A percentile compares a stretch with the other conserved stretches of the same genome.
Evolutionary conservation across 92 coral and sea anemone genomes (phyloP).

Genomic region (Plumapathes pennacea): DNA sequence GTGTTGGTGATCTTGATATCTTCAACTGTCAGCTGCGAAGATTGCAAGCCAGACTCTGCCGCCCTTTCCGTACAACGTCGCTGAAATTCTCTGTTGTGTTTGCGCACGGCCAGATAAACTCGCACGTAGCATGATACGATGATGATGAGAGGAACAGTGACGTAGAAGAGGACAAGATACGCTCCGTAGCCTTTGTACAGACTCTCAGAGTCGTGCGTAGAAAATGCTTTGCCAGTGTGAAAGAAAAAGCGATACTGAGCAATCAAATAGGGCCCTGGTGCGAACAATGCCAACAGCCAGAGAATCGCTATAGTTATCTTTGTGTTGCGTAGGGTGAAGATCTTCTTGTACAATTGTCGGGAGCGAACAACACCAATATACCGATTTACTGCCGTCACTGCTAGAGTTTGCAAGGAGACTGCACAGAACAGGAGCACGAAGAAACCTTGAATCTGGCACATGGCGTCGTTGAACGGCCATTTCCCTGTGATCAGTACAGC

Average conservation of each 20-base stretch:
- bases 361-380: slow-evolving; percentile 63
- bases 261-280: slow-evolving; percentile 71
- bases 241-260: slow-evolving; percentile 60
- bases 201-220: slow-evolving; percentile 59
- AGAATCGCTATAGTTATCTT: slow-evolving; percentile 53
- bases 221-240: slow-evolving; percentile 72
- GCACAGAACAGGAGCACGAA: slow-evolving; percentile 66
- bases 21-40: slow-evolving; percentile 25
- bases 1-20: slow-evolving; percentile 62
- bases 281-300: slow-evolving; percentile 65
- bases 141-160: slow-evolving; percentile 53
- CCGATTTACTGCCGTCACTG: slow-evolving; percentile 76
- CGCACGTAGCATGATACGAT: slow-evolving; percentile 51
- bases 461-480: slow-evolving; percentile 41
- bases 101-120: slow-evolving; percentile 62
- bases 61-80: not conserved
- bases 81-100: slow-evolving; percentile 31
- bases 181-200: slow-evolving; percentile 69
- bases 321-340: slow-evolving; percentile 61
- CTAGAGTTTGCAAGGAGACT: slow-evolving; percentile 69
- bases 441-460: slow-evolving; percentile 79
- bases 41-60: not conserved
- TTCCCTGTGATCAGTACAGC: slow-evolving; percentile 45
- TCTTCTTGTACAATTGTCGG: slow-evolving; percentile 40
- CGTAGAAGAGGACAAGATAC: slow-evolving; percentile 58